These are phyloP conservation scores for Embiotoca jacksoni DNA, from an alignment of 2,113 vertebrate genomes.

Conservation along the genomic window DNA sequence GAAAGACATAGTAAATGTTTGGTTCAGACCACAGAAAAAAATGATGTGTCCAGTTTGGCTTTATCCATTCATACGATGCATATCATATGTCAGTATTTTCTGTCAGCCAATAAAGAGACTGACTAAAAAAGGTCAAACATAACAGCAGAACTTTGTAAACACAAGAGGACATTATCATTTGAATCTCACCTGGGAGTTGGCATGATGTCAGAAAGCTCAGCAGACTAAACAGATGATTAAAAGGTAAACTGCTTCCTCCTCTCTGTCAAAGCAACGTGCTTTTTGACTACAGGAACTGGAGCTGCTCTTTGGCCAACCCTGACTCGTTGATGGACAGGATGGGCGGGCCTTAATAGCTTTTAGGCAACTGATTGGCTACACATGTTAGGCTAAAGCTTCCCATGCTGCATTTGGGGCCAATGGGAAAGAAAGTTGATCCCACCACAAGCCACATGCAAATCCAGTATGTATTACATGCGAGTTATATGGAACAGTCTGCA, in stretches of 20 bases:
- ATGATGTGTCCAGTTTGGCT: neutral
- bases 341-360: constrained; percentile 43
- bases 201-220: constrained; percentile 70
- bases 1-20: neutral
- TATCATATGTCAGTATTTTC: neutral
- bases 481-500: too few species aligned
- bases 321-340: constrained; percentile 52
- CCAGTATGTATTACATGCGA: too few species aligned
- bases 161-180: neutral
- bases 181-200: constrained; percentile 80
- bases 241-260: constrained; percentile 37
- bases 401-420: constrained; percentile 34
- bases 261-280: constrained; percentile 71
- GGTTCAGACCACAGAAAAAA: neutral
- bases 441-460: too few species aligned
- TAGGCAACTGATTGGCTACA: constrained; percentile 62
- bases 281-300: constrained; percentile 65
- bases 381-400: neutral
- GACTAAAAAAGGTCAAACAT: neutral
- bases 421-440: constrained; percentile 11
- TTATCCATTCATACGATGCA: neutral
- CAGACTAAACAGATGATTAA: constrained; percentile 32
- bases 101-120: neutral
- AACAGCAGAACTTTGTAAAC: neutral
- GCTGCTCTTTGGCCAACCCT: constrained; percentile 28